These are phyloP conservation scores for Zeuzera pyrina DNA, from an alignment of 2,888 invertebrate species.

Conservation along the genomic window DNA sequence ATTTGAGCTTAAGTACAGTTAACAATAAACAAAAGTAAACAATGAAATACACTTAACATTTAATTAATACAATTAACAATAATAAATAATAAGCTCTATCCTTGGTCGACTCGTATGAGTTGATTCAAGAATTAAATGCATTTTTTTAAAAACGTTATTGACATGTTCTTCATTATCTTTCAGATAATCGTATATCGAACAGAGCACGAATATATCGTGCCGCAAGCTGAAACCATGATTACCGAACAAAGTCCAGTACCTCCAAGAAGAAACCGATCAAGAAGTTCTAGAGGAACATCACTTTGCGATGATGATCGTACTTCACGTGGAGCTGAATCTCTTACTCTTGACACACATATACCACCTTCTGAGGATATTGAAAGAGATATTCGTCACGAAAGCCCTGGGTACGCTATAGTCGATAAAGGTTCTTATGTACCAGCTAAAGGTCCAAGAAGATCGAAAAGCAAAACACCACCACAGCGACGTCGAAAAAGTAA, in stretches of 20 bases:
- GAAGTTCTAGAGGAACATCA: conserved; percentile 68
- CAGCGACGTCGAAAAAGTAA: conserved; percentile 55
- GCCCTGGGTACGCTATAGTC: conserved; percentile 83
- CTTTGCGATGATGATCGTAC: conserved; percentile 80
- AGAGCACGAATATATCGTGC: conserved; percentile 78
- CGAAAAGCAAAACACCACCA: conserved; percentile 68
- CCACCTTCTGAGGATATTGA: conserved; percentile 39
- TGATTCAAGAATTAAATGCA: conserved; percentile 1
- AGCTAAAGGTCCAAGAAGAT: conserved; percentile 69
- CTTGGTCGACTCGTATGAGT: background rate
- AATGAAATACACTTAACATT: too few species aligned
- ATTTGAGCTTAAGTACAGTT: too few species aligned
- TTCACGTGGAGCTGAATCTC: conserved; percentile 80
- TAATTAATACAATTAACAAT: too few species aligned
- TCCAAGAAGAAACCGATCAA: conserved; percentile 71
- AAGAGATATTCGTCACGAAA: conserved; percentile 56
- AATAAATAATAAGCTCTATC: background rate
- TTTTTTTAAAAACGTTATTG: conserved; percentile 3
- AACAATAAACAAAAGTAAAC: too few species aligned
- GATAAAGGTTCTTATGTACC: conserved; percentile 80
- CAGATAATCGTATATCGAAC: conserved; percentile 78
- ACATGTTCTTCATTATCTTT: too few species aligned
- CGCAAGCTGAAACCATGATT: conserved; percentile 64
- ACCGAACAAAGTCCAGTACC: conserved; percentile 72
- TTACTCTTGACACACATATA: conserved; percentile 65